phyloP scores from a whole-genome alignment of 1,140 invertebrate species.

The Odontomachus brunneus region DNA sequence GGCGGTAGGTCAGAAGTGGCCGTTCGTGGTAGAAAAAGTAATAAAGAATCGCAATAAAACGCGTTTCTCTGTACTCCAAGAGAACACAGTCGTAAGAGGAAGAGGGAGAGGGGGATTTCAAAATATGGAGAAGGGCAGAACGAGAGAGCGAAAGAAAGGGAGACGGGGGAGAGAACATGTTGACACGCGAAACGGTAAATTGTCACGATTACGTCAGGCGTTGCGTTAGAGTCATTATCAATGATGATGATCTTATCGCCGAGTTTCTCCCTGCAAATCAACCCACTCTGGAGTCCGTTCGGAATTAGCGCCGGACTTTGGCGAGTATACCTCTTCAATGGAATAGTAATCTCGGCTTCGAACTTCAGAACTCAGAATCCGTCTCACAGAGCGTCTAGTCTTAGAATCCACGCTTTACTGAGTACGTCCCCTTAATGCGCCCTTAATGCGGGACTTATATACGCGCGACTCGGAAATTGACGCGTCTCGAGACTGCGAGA shows the following conservation, averaged over 20 bases:
- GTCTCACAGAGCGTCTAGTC: conserved; percentile 33
- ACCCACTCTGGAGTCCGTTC: background rate
- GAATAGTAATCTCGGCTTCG: conserved; percentile 49
- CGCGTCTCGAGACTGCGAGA: conserved; percentile 57
- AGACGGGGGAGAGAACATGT: background rate
- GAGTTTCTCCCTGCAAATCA: background rate
- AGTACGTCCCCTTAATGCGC: conserved; percentile 56
- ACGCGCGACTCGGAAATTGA: conserved; percentile 62
- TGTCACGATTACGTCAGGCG: background rate
- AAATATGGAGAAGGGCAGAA: too few relatives aligned
- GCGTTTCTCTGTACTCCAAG: background rate
- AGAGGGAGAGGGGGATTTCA: background rate
- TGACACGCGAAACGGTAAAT: background rate
- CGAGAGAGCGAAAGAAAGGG: too few relatives aligned
- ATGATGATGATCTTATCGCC: too few relatives aligned
- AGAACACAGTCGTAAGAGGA: background rate
- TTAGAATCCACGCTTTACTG: conserved; percentile 30
- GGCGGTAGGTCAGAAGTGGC: conserved; percentile 12
- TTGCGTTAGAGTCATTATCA: too few relatives aligned
- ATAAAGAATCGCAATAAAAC: background rate
- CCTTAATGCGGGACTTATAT: conserved; percentile 58
- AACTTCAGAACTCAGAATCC: conserved; percentile 49
- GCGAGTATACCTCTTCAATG: conserved; percentile 2
- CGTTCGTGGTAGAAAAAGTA: background rate
- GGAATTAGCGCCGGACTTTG: conserved; percentile 12